A percentile compares a stretch with the other conserved stretches of the same genome.
phyloP scores from a whole-genome alignment of 2,888 invertebrate genomes.

The Apodemia mormo region DNA sequence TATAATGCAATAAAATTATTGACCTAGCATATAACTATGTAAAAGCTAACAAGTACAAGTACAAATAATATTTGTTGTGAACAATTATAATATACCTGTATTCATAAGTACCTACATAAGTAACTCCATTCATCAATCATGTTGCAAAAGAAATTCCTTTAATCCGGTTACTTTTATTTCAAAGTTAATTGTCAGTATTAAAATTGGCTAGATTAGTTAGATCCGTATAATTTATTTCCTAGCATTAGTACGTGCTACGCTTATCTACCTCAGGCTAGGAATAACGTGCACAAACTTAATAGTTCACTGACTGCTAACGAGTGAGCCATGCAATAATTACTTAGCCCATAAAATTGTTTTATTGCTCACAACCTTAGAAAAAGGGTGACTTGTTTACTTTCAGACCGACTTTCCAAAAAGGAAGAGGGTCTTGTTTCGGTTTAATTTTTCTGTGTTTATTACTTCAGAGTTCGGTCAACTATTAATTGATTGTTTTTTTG shows the following conservation, averaged over 20 bases:
- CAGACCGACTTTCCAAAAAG: too few species aligned
- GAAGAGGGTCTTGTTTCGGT: too few species aligned
- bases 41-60: too few species aligned
- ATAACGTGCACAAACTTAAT: slow-evolving; percentile 29
- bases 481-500: too few species aligned
- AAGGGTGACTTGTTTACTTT: neutral
- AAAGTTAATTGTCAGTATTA: slow-evolving; percentile 27
- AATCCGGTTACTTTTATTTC: slow-evolving; percentile 1
- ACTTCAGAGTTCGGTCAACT: too few species aligned
- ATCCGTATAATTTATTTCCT: slow-evolving; percentile 30
- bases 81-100: too few species aligned
- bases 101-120: neutral
- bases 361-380: neutral
- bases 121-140: neutral
- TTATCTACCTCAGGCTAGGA: slow-evolving; percentile 30
- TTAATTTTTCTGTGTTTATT: too few species aligned
- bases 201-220: slow-evolving; percentile 28
- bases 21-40: too few species aligned
- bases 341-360: slow-evolving; percentile 30
- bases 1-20: too few species aligned
- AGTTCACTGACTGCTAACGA: slow-evolving; percentile 32
- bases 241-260: slow-evolving; percentile 32
- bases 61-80: too few species aligned
- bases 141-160: neutral
- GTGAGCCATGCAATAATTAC: slow-evolving; percentile 34